phyloP scores from a whole-genome alignment of 2,888 invertebrate species.

The Cyaniris semiargus region DNA sequence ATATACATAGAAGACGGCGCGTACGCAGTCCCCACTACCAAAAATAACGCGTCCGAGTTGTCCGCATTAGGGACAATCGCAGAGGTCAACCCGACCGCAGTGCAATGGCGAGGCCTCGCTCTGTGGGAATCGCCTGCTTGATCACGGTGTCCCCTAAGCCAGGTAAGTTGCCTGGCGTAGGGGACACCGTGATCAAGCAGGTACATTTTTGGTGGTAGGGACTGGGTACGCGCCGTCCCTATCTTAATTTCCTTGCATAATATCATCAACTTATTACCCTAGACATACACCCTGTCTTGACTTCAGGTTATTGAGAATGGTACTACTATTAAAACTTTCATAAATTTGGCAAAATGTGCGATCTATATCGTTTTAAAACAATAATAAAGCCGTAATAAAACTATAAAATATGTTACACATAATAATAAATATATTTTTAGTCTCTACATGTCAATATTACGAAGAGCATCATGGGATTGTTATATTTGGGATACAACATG shows the following conservation, averaged over 20 bases:
- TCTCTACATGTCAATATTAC: slow-evolving; percentile 53
- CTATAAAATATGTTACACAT: too few relatives aligned
- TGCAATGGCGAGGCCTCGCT: slow-evolving; percentile 46
- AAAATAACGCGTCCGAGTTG: too few relatives aligned
- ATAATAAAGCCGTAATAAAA: too few relatives aligned
- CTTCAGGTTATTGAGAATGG: too few relatives aligned
- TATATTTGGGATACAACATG: slow-evolving; percentile 65
- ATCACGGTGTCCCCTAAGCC: slow-evolving; percentile 46
- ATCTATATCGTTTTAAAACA: too few relatives aligned
- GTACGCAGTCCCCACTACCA: too few relatives aligned
- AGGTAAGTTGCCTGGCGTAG: slow-evolving; percentile 41
- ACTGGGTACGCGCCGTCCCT: slow-evolving; percentile 20
- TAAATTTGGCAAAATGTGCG: too few relatives aligned
- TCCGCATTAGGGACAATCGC: slow-evolving; percentile 32
- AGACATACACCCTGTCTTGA: neutral
- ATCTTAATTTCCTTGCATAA: neutral
- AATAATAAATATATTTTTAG: slow-evolving; percentile 48
- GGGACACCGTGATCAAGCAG: slow-evolving; percentile 20
- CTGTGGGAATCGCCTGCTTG: slow-evolving; percentile 36
- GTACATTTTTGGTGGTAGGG: slow-evolving; percentile 24
- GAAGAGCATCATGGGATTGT: slow-evolving; percentile 60
- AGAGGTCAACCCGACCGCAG: slow-evolving; percentile 47
- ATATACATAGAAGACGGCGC: too few relatives aligned
- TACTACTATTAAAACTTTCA: too few relatives aligned
- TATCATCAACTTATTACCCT: slow-evolving; percentile 15